These are phyloP conservation scores for Holothuria glaberrima DNA, from an alignment of 35 echinoderm and acorn worm genomes.

Conservation along the genomic window DNA sequence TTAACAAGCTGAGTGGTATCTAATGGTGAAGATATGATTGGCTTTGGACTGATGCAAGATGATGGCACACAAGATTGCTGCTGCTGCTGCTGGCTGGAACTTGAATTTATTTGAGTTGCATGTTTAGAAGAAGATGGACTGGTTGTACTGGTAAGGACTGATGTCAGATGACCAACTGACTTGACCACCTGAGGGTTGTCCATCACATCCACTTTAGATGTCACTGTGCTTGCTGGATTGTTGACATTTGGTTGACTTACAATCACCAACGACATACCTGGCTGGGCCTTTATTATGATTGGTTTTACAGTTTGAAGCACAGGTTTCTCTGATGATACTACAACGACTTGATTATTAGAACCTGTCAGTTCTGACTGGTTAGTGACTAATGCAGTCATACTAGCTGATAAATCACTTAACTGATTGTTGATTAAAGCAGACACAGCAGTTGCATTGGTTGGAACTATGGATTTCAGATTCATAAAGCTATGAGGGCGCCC, in stretches of 20 bases:
- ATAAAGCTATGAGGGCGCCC: slow-evolving; percentile 69
- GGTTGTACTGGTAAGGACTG: too few species aligned
- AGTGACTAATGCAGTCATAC: slow-evolving; percentile 23
- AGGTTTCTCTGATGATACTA: slow-evolving; percentile 66
- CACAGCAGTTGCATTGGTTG: slow-evolving; percentile 82
- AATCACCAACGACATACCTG: slow-evolving; percentile 79
- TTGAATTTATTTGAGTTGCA: too few species aligned
- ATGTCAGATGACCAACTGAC: too few species aligned
- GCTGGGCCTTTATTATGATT: slow-evolving; percentile 87
- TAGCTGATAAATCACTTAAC: slow-evolving; percentile 4
- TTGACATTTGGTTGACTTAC: slow-evolving; percentile 76
- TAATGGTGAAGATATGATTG: background rate
- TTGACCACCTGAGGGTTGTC: too few species aligned
- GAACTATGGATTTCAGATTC: slow-evolving; percentile 92
- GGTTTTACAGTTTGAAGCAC: slow-evolving; percentile 81
- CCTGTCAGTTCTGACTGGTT: slow-evolving; percentile 16
- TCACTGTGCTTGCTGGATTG: slow-evolving; percentile 39
- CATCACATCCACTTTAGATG: slow-evolving; percentile 23
- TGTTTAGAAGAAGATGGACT: too few species aligned
- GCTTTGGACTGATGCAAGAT: slow-evolving; percentile 3
- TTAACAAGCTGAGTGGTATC: slow-evolving; percentile 46
- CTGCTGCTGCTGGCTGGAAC: too few species aligned
- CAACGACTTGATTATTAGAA: slow-evolving; percentile 58
- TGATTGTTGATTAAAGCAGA: slow-evolving; percentile 45
- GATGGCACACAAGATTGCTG: background rate